Evolutionary conservation across 2,113 vertebrate genomes (phyloP), one percentile per base, ranked within the genome.

Genomic region (Ceyx margarethae): DNA sequence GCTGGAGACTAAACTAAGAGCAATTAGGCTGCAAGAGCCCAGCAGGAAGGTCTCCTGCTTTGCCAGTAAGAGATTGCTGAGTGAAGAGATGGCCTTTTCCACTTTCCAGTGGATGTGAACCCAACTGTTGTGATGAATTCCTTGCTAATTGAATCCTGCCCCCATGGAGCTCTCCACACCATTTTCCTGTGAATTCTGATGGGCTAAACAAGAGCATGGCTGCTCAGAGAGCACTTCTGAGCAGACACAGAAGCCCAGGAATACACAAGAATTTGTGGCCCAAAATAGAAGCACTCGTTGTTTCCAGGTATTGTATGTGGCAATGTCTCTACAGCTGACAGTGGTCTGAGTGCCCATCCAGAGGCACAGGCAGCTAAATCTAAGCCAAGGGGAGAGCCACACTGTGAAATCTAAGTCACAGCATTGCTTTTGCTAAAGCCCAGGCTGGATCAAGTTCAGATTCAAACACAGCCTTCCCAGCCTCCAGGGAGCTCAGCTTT

Each of bases 1-100:
- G 84, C 43, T 91, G 71, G 89, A 95, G 71, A 89, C 79, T 79
- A 87, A 90, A 79, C 86, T 66, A 91, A 85, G 68, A 71, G 87
- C 81, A 95, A 92, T 92, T 80, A 91, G 71, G 60, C 68, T 91
- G 65, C 29, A 40, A 89, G 45, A 68, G 45, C 79, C 31, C 93
- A 92, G 93, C 68, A 50, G 85, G 60, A 7, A 92, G 28, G 64
- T 65, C 58, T 95, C 61, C 16, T 61, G 81, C 79, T 77, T 56
- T 7, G 33, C n/a, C 67, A 68, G 60, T 74, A 89, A 82, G 90
- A 95, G 58, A 50, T 5, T 92, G 67, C 81, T 92, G 48, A 91
- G 79, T 5, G 3, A 77, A 89, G 71, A 85, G 42, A 73, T 54
- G 56, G 42, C 33, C 60, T 82, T 80, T 84, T 77, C 22, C 3